Base-by-base conservation (phyloP, 1,140 invertebrate species). In the Conus ventricosus region DNA sequence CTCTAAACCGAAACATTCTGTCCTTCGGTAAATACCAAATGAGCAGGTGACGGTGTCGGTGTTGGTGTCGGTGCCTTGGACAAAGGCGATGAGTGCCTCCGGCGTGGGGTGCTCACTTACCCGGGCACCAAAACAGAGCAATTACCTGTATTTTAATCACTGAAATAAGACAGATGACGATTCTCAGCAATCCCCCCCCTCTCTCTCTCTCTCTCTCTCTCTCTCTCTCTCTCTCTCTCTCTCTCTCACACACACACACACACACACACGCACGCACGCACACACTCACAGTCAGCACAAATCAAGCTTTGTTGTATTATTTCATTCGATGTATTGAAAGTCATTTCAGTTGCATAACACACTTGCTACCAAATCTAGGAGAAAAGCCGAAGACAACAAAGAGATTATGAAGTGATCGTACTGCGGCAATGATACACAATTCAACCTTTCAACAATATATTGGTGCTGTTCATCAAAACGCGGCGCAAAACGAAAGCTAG, bases 231-330 rank as follows among this genome's bases (percentile, higher is more conserved):
- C 25, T 39, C 25, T n/a, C 39, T 3, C 39, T 3, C 39, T 5
- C 11, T 5, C 25, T 39, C 25, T 15, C 76, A 78, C 76, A 78
- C 76, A 78, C 76, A 78, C 76, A 78, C 76, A 78, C 76, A 78
- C 76, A 78, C 76, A 78, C 78, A 81, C 78, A 81, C 78, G 53
- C 39, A 53, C 78, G 53, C 78, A 53, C 78, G 53, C 78, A 53
- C 78, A 53, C 78, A 82, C 80, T 6, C 80, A 51, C 10, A 82
- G 39, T n/a, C n/a, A 39, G 39, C 39, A 39, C 39, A 39, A 39
- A 3, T 39, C 39, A 39, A 39, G 39, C 39, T 39, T n/a, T 51
- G 27, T 23, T n/a, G 53, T 39, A 39, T 53, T 82, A 39, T 17
- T 13, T 51, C 27, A 54, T 81, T 51, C 0, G 53, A 23, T 53